Evolutionary conservation across 2,113 vertebrate species (phyloP), one percentile per base, ranked within the genome.

Genomic region (Chunga burmeisteri): DNA sequence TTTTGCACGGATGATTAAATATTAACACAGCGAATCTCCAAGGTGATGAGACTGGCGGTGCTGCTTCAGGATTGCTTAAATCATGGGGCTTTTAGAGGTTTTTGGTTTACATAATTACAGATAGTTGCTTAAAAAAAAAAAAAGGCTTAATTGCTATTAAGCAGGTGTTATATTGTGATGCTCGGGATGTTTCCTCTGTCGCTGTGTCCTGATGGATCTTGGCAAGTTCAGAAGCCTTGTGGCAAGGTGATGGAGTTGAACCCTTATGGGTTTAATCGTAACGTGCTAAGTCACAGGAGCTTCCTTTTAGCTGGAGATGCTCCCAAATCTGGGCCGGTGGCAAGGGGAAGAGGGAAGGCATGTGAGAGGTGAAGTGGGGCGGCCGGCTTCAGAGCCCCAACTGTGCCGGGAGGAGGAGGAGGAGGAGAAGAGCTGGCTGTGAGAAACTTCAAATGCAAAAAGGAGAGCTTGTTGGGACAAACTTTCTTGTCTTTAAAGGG

Each of bases 331-430:
- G 8, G 46, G 70, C 34, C 1, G 14, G 8, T 30, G 81, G 32
- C 1, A 4, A 46, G 27, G 22, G 21, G 55, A 22, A 30, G 62
- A 47, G 40, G 62, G 49, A n/a, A 55, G 63, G n/a, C 47, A 19
- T 16, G 14, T 0, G 1, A 25, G 59, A n/a, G 25, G 22, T 29
- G 56, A 26, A 34, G 71, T 0, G 5, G 49, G 32, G n/a, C 1
- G 1, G 36, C 44, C 0, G 6, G 18, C 55, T n/a, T 29, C 68
- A 8, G 62, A 47, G 47, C 7, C 11, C 38, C 1, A 4, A 55
- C 56, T 1, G 2, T 11, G 7, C 15, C 1, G 3, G 18, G 38
- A 66, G 13, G 22, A 73, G 52, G 81, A 34, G 49, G 38, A 30
- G 55, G 5, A 32, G 29, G 59, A 70, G 26, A 16, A 65, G 25